Conservation (phyloP, 2,888 invertebrate genomes). For the Mimachlamys varia region DNA sequence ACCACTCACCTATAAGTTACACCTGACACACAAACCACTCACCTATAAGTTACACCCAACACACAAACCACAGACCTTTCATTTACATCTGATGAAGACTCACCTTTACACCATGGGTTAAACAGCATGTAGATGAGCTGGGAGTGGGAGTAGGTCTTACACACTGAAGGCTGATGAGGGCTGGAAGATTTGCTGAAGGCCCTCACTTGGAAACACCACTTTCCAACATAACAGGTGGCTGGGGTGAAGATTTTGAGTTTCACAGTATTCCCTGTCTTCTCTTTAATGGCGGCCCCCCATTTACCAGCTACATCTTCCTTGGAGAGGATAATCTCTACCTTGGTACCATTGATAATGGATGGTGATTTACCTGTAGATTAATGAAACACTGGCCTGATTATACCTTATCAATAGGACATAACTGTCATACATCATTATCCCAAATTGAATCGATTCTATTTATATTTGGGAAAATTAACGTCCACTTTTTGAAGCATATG, state of each 20-base stretch:
- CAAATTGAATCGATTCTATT: neutral
- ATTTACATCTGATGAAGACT: neutral
- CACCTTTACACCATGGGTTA: conserved; percentile 93
- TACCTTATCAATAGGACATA: too few relatives aligned
- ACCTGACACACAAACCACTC: neutral
- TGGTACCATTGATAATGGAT: conserved; percentile 65
- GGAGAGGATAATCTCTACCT: conserved; percentile 67
- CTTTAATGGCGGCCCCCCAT: conserved; percentile 69
- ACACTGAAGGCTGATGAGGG: conserved; percentile 36
- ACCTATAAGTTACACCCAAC: neutral
- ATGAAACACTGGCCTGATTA: neutral
- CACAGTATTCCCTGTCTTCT: conserved; percentile 52
- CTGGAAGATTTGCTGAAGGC: conserved; percentile 55
- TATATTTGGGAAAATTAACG: neutral
- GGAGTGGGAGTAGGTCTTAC: conserved; percentile 42
- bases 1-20: neutral
- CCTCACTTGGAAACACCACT: conserved; percentile 68
- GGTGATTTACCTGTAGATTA: conserved; percentile 64
- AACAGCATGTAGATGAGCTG: neutral
- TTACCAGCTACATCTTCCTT: conserved; percentile 62
- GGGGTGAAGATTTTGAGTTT: conserved; percentile 67
- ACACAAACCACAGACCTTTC: neutral
- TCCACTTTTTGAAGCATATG: neutral
- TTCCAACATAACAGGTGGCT: conserved; percentile 63
- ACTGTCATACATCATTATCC: too few relatives aligned